Evolutionary conservation across 2,113 vertebrate species (phyloP), one percentile per base, ranked within the genome.

Genomic region (Ammodytes dubius): DNA sequence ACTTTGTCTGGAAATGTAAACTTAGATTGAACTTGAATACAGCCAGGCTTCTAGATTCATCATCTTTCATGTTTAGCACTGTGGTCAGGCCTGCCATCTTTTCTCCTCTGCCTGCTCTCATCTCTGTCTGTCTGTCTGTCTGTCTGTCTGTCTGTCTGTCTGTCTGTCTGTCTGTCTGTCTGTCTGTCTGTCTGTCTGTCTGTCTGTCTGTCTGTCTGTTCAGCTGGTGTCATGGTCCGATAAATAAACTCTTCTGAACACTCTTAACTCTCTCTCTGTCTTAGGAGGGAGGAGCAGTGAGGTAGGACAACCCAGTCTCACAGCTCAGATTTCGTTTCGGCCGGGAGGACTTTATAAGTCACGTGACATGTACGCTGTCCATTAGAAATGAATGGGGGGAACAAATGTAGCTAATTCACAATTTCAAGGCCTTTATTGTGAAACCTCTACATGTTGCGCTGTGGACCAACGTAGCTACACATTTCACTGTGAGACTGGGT

Each of bases 1-100:
- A 87, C 79, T 79, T 78, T 52, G 35, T 47, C 57, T 81, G 47
- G 73, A 78, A 82, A 60, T 76, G 64, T 86, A 63, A 88, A 88
- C 83, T 87, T 49, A 47, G 60, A 35, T 11, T 83, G 74, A 81
- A 84, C 77, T 79, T 85, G 5, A 47, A 76, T 65, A 11, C 13
- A 56, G 58, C 68, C 14, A 5, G 4, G 3, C 61, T 76, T 76
- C 77, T 73, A 68, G 74, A 83, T 73, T 79, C 83, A 86, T 84
- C 52, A 75, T 68, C 57, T 60, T 35, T 46, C 14, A n/a, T 76
- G 63, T 57, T 57, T 50, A 49, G 42, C 7, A 5, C 47, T 60
- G 42, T 58, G 40, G 14, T 61, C 50, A 84, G 81, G n/a, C 77
- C n/a, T 43, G 35, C 72, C 50, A 56, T 77, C 60, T 60, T 64